phyloP scores from a whole-genome alignment of 2,888 invertebrate genomes.

The Xestia xanthographa region DNA sequence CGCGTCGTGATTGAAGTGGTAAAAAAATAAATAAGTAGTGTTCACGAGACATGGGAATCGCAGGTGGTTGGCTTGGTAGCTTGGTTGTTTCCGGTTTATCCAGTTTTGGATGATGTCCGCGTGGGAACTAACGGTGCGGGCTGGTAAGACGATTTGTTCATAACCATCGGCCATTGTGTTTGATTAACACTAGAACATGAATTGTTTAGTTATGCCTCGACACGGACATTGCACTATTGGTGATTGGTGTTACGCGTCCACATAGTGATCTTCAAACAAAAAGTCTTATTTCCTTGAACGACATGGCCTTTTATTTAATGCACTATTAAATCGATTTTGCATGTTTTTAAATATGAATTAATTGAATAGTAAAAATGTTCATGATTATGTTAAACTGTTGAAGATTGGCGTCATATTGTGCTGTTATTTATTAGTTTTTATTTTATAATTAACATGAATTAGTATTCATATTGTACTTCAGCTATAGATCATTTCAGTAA shows the following conservation, averaged over 20 bases:
- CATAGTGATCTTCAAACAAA: neutral
- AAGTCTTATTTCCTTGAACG: neutral
- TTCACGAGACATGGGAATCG: conserved; percentile 72
- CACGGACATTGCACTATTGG: conserved; percentile 2
- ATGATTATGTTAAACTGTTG: neutral
- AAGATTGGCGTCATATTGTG: neutral
- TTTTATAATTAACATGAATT: neutral
- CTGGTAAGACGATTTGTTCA: conserved; percentile 65
- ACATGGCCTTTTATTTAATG: neutral
- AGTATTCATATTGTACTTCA: conserved; percentile 3
- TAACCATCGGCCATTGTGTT: conserved; percentile 60
- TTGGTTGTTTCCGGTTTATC: conserved; percentile 86
- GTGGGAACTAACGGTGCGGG: conserved; percentile 85
- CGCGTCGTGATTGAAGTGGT: conserved; percentile 64
- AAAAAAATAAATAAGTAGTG: conserved; percentile 67
- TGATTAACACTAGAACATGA: conserved; percentile 43
- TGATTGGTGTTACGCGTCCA: neutral
- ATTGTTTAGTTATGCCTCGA: conserved; percentile 27
- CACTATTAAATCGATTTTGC: too few relatives aligned
- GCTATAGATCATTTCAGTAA: conserved; percentile 18
- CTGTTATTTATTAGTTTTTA: neutral
- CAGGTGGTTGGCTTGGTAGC: conserved; percentile 78
- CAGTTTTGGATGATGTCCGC: conserved; percentile 85
- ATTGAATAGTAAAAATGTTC: neutral
- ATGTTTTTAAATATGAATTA: neutral